Percentiles rank a stretch among this genome's conserved stretches.
Evolutionary conservation across 2,888 invertebrate genomes (phyloP).

Genomic region (Nomada goodeniana): DNA sequence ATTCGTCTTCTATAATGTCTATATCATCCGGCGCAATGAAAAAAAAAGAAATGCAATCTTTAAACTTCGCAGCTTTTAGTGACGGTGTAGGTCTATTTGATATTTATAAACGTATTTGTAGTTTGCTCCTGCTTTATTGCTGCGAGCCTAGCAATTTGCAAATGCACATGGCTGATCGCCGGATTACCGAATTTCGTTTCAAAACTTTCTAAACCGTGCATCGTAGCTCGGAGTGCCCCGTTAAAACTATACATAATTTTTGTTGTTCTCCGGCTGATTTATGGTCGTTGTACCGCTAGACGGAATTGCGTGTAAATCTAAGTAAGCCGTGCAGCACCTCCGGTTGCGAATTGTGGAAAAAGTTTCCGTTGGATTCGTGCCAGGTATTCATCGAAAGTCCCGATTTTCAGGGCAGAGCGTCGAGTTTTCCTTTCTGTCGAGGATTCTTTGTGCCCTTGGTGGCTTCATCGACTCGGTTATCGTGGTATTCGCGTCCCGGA

Average conservation of each 20-base stretch:
- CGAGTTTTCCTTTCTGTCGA: slow-evolving; percentile 51
- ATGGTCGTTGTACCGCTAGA: slow-evolving; percentile 29
- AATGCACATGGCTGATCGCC: not conserved
- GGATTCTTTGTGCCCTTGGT: slow-evolving; percentile 49
- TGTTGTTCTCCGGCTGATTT: slow-evolving; percentile 37
- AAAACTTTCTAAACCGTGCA: too few relatives aligned
- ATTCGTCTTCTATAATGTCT: too few relatives aligned
- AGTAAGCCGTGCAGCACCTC: slow-evolving; percentile 25
- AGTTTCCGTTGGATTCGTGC: slow-evolving; percentile 56
- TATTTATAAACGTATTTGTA: too few relatives aligned
- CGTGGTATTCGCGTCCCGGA: slow-evolving; percentile 42
- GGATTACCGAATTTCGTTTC: not conserved
- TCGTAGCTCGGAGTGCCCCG: slow-evolving; percentile 21
- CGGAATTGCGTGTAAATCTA: slow-evolving; percentile 44
- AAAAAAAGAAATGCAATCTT: too few relatives aligned
- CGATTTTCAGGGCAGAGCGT: slow-evolving; percentile 48
- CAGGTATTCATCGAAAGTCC: slow-evolving; percentile 56
- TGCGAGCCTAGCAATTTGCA: not conserved
- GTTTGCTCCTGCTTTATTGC: too few relatives aligned
- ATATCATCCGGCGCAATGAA: too few relatives aligned
- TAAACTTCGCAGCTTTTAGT: too few relatives aligned
- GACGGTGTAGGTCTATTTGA: too few relatives aligned
- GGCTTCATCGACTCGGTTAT: slow-evolving; percentile 45
- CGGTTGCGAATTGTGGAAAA: slow-evolving; percentile 41
- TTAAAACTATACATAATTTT: slow-evolving; percentile 31